phyloP scores from a whole-genome alignment of 2,113 vertebrate species.

The Narcine bancroftii region DNA sequence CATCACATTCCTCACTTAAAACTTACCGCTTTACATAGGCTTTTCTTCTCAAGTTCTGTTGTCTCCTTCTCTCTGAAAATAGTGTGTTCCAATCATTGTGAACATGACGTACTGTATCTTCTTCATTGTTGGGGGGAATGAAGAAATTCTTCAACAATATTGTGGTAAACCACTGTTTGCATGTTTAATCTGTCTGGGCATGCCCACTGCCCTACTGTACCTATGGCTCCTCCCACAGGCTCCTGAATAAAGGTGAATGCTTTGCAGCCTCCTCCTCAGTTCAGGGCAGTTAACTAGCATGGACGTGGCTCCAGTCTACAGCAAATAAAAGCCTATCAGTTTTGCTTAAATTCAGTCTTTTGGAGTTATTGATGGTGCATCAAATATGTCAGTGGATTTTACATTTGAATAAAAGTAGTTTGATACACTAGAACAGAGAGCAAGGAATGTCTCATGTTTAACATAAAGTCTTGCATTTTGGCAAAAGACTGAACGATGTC shows the following conservation, averaged over 20 bases:
- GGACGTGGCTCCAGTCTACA: too few species aligned
- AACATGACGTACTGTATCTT: neutral
- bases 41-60: neutral
- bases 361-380: too few species aligned
- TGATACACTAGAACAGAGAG: neutral
- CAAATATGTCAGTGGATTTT: neutral
- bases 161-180: too few species aligned
- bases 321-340: too few species aligned
- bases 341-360: too few species aligned
- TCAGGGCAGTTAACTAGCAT: too few species aligned
- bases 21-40: neutral
- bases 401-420: neutral
- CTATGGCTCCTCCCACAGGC: too few species aligned
- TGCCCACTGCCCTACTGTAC: too few species aligned
- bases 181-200: too few species aligned
- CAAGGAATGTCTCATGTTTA: neutral
- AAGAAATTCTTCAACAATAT: neutral
- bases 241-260: too few species aligned
- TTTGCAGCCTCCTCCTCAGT: too few species aligned
- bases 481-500: neutral
- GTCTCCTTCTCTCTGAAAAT: neutral
- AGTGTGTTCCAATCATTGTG: neutral
- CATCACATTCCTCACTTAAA: neutral
- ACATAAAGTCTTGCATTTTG: neutral
- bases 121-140: neutral